phyloP scores from a whole-genome alignment of 2,888 invertebrate species.

The Phalangium opilio region DNA sequence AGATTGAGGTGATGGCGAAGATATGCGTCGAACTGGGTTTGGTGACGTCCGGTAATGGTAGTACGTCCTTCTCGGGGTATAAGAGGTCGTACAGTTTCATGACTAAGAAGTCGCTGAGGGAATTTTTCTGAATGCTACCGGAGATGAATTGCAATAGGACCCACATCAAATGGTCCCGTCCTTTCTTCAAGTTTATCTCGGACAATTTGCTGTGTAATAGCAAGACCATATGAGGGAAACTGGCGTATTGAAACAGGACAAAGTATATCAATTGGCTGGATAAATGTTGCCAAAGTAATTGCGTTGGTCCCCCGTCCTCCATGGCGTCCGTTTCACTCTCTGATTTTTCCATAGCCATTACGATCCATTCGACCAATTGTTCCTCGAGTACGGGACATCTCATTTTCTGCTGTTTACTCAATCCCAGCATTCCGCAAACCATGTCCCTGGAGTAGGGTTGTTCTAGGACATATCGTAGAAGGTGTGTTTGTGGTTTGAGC shows the following conservation, averaged over 20 bases:
- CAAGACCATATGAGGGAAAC: constrained; percentile 80
- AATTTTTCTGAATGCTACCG: constrained; percentile 86
- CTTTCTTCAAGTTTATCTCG: constrained; percentile 65
- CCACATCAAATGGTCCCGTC: constrained; percentile 98
- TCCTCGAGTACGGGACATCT: constrained; percentile 79
- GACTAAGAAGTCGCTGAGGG: constrained; percentile 64
- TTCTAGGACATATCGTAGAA: constrained; percentile 75
- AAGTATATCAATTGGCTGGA: constrained; percentile 89
- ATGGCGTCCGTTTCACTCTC: constrained; percentile 36
- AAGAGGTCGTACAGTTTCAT: constrained; percentile 77
- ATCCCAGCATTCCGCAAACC: constrained; percentile 84
- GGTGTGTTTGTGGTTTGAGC: constrained; percentile 68
- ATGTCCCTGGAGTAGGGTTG: constrained; percentile 92
- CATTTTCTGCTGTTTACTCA: constrained; percentile 82
- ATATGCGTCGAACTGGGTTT: constrained; percentile 72
- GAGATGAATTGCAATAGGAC: constrained; percentile 90
- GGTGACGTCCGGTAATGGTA: constrained; percentile 74
- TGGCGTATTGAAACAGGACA: constrained; percentile 82
- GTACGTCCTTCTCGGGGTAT: constrained; percentile 74
- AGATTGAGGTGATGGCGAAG: constrained; percentile 89
- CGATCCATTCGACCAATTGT: constrained; percentile 75
- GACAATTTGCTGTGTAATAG: constrained; percentile 69
- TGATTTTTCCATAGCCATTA: constrained; percentile 79
- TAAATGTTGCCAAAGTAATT: constrained; percentile 64
- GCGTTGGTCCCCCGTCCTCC: constrained; percentile 16